Base-by-base conservation (phyloP, 92 coral and sea anemone species). In the Phenganax stokvisi region DNA sequence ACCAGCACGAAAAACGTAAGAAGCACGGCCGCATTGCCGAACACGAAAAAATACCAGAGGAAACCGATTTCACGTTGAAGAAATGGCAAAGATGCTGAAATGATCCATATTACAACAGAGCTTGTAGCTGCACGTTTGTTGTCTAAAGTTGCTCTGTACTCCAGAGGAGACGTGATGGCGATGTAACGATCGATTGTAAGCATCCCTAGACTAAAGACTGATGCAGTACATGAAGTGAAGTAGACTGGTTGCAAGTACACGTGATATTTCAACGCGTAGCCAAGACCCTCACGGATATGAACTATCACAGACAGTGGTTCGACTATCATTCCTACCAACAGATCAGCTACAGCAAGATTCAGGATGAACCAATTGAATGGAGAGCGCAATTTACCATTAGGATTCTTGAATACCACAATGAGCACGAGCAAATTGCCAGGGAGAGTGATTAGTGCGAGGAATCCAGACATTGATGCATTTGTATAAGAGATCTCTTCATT, bases 21-120 rank as follows among this genome's bases (percentile, higher is more conserved):
- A 75, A 93, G 87, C 59, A 91, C 87, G 71, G 98, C 87, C 28
- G 92, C 88, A 87, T 93, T 93, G 27, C 87, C 90, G 62, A 87
- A 87, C 81, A 87, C 87, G 64, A 87, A 87, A 57, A 86, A 86
- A 70, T 80, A 80, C 83, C 76, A 80, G 51, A 87, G 87, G 74
- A 87, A 87, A 16, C 90, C 90, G 54, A 81, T 76, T 55, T 54
- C 74, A 15, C 71, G 75, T 59, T 80, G 56, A 72, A 84, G 67
- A 30, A 79, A 77, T 13, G 87, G 85, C 56, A 85, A 25, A 4
- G 85, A 65, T 13, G 74, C 0, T 12, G 90, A 87, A 69, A 80
- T 64, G 10, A 84, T 77, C 90, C 90, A 87, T 57, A 87, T 84
- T 10, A 68, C 70, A 27, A 84, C 11, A 9, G 87, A 87, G 30